Conservation (phyloP, 2,888 invertebrate species). For the Limnephilus rhombicus region DNA sequence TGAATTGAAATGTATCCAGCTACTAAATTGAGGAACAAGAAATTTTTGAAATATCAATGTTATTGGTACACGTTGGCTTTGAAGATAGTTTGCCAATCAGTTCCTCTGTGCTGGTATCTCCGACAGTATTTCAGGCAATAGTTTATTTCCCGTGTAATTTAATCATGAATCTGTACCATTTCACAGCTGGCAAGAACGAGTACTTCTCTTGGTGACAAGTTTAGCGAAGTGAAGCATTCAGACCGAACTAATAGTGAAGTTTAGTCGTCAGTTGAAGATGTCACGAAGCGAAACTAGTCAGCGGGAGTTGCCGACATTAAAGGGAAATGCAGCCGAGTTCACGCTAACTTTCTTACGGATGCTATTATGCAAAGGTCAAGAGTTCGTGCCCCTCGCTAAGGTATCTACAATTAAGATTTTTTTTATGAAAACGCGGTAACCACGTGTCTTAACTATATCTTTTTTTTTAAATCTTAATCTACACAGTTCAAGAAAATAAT, state of each 20-base stretch:
- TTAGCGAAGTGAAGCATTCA: not conserved
- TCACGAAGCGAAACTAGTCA: not conserved
- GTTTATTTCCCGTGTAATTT: not conserved
- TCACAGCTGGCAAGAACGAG: not conserved
- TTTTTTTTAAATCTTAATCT: too few species aligned
- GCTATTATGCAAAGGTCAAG: not conserved
- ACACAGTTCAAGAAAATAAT: not conserved
- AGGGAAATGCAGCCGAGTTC: not conserved
- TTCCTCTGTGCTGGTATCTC: not conserved
- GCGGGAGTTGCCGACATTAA: not conserved
- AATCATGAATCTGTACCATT: not conserved
- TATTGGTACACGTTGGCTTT: not conserved
- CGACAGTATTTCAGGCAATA: not conserved
- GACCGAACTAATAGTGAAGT: conserved; percentile 1
- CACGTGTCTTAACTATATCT: too few species aligned
- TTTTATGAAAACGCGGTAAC: too few species aligned
- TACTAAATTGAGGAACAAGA: too few species aligned
- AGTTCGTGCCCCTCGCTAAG: not conserved
- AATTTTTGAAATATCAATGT: not conserved
- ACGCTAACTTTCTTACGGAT: not conserved
- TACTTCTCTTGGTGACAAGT: not conserved
- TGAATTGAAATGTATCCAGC: too few species aligned
- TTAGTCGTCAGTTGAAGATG: conserved; percentile 1
- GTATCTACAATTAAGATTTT: not conserved
- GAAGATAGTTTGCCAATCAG: not conserved